A percentile compares a stretch with the other conserved stretches of the same genome.
Evolutionary conservation across 2,113 vertebrate genomes (phyloP).

Genomic region (Talpa occidentalis): DNA sequence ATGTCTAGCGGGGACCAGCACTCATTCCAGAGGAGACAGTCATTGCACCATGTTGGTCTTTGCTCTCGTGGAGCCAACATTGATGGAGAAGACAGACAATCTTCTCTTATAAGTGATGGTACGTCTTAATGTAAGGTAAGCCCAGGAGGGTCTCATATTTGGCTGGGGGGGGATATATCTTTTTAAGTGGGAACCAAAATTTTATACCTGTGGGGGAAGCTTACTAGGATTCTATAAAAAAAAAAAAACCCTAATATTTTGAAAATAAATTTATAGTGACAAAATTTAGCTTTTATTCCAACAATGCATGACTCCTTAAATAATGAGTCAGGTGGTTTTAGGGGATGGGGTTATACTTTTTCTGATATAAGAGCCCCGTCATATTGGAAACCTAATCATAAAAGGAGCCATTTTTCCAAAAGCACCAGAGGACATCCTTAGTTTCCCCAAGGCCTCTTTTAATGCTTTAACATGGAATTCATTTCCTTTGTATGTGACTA

Average conservation of each 20-base stretch:
- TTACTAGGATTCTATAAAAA: constrained; percentile 25
- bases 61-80: background rate
- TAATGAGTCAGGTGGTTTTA: background rate
- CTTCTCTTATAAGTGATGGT: background rate
- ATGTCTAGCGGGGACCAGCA: background rate
- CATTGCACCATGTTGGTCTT: background rate
- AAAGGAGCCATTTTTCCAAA: constrained; percentile 58
- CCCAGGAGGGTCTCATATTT: background rate
- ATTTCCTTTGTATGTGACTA: constrained; percentile 61
- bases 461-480: constrained; percentile 62
- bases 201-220: background rate
- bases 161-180: constrained; percentile 41
- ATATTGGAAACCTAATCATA: constrained; percentile 58
- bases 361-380: constrained; percentile 24
- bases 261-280: constrained; percentile 26
- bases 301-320: constrained; percentile 45
- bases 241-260: background rate
- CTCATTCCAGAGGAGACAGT: background rate
- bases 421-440: constrained; percentile 39
- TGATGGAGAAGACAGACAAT: constrained; percentile 12
- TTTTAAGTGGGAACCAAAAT: constrained; percentile 4
- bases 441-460: constrained; percentile 59
- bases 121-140: background rate
- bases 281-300: constrained; percentile 51
- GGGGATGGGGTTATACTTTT: constrained; percentile 10